Evolutionary conservation across 2,797 vertebrate species (phyloP), one percentile per base, ranked within the genome.

Genomic region (Toxotes lorentzi): DNA sequence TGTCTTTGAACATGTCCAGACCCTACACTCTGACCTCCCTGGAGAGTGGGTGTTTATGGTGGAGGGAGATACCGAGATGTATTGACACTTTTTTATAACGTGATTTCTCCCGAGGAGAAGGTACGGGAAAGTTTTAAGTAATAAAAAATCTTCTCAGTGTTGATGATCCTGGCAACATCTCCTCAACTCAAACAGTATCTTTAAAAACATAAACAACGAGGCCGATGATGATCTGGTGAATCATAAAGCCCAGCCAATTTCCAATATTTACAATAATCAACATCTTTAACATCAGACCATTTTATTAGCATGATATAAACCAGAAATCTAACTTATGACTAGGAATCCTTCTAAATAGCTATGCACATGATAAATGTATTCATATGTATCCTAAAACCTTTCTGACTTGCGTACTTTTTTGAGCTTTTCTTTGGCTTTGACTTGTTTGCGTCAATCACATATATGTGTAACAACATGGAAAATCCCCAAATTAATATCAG

Each of bases 1-100:
- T 43, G 38, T 35, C 27, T 62, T 41, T 56, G 73, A 76, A 69
- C 57, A 56, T 70, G 43, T 67, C 59, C 61, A 61, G 59, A 57
- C 58, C 4, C 3, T 73, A 69, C 23, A 14, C 57, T 65, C 27
- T 43, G 75, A 81, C 66, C 75, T 61, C 7, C 4, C 30, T 7
- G 21, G 17, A 58, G 17, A 41, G 38, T 27, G 27, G 34, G 5
- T 60, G 77, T 41, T 69, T 60, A 27, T 27, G 50, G 30, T 23
- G 23, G 9, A 34, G 43, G 14, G 4, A 53, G 5, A 53, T 2
- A 51, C 14, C 1, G 38, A 34, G 9, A 62, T 5, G 6, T 12
- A 32, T 54, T 50, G n/a, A 24, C 17, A 5, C 56, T 60, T 63
- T 68, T 41, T n/a, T 27, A 16, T 27, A 16, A 24, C 2, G 14